Base-by-base conservation (phyloP, 1,140 invertebrate species). In the Aphelinus certus region DNA sequence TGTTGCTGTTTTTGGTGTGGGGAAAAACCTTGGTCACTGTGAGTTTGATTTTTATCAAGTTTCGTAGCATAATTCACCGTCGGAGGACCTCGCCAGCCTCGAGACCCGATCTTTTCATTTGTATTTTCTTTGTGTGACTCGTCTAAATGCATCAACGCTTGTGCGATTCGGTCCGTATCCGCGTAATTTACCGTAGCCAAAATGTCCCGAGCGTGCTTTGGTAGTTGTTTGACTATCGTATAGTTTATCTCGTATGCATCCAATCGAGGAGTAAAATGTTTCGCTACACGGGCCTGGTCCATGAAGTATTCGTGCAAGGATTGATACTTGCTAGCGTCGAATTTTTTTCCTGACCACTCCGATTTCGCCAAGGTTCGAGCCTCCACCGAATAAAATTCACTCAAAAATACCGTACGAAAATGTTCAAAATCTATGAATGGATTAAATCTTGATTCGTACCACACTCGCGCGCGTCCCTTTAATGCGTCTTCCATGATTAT, bases 161-260 rank as follows among this genome's bases (percentile, higher is more conserved):
- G 64, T 2, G 49, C 51, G 0, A 75, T 75, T n/a, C 45, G 1
- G 9, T 53, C 49, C 2, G 64, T 49, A 53, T 75, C 65, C 26
- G 3, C 46, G 7, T 60, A 75, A 68, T 68, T 45, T 1, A 68
- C 48, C 1, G 64, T 49, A 2, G 57, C 26, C 26, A 75, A 57
- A 3, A 65, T 42, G 10, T 53, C 55, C 53, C 46, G 6, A 43
- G 56, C 55, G 2, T 48, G 47, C 61, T 26, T 68, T 10, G 64
- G 65, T 42, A 75, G 45, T 53, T 75, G 73, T 68, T 58, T 4
- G 9, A 75, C 47, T n/a, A 75, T 75, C 10, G n/a, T 68, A 62
- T 68, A 75, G 45, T 75, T 75, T 1, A 68, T 68, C 68, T 75
- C 73, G 10, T 49, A 68, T 26, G n/a, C 7, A 53, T 43, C 47